Evolutionary conservation across 2,113 vertebrate species (phyloP).

Genomic region (Vulpes lagopus): DNA sequence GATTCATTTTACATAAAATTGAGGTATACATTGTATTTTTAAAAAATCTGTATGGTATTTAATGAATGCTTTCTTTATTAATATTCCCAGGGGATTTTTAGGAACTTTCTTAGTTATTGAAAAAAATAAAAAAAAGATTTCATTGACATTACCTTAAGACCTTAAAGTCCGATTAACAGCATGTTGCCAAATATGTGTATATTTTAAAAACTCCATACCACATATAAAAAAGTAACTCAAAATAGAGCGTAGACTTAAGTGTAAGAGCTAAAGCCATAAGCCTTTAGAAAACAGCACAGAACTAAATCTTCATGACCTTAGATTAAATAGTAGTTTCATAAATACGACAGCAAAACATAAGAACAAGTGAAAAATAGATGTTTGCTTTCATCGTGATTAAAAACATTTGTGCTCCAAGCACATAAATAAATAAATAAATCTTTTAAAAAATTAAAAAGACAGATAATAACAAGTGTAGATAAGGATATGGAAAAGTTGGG

Average conservation of each 20-base stretch:
- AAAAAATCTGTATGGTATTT: background rate
- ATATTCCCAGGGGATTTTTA: background rate
- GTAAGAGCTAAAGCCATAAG: background rate
- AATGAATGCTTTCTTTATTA: background rate
- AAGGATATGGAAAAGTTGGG: background rate
- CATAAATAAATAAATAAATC: background rate
- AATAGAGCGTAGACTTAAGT: background rate
- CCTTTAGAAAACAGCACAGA: background rate
- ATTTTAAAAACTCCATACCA: background rate
- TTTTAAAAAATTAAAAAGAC: constrained; percentile 4
- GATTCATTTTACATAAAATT: background rate
- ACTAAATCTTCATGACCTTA: background rate
- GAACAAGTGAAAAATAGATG: background rate
- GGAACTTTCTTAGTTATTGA: constrained; percentile 14
- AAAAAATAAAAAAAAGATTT: background rate
- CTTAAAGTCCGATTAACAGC: background rate
- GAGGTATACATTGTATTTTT: background rate
- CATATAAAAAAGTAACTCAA: background rate
- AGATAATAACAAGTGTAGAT: background rate
- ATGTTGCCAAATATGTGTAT: background rate
- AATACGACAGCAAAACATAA: background rate
- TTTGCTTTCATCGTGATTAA: constrained; percentile 35
- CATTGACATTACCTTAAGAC: background rate
- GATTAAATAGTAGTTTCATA: background rate
- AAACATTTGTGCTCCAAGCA: constrained; percentile 16